Evolutionary conservation across 2,113 vertebrate species (phyloP).

Genomic region (Anoura caudifer): DNA sequence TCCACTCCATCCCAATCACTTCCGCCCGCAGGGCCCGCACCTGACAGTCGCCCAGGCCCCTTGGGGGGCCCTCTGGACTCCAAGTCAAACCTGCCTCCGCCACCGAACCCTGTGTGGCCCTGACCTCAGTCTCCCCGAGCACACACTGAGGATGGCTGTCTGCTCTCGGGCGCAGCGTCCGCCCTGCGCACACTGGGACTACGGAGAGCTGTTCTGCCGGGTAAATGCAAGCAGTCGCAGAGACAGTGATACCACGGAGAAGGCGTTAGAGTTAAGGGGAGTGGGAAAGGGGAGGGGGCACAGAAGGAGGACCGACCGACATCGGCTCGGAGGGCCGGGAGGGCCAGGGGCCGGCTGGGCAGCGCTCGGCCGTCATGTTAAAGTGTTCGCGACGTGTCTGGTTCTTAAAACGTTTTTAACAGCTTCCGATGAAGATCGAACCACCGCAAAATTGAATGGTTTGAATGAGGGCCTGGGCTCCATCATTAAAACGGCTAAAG

Average conservation of each 20-base stretch:
- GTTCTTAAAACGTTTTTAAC: neutral
- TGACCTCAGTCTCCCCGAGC: fast-evolving
- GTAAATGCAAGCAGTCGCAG: fast-evolving
- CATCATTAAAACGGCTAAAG: neutral
- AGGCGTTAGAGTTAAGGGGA: fast-evolving
- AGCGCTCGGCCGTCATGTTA: fast-evolving
- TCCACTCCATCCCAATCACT: fast-evolving
- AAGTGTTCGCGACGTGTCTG: neutral
- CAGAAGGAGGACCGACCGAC: fast-evolving
- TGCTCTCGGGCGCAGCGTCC: fast-evolving
- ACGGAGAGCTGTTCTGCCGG: fast-evolving
- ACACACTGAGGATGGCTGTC: fast-evolving
- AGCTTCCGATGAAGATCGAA: neutral
- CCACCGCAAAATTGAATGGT: neutral
- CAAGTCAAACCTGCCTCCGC: neutral
- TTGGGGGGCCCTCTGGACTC: neutral
- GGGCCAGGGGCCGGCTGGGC: fast-evolving
- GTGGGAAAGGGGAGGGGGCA: fast-evolving
- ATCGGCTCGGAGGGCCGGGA: fast-evolving
- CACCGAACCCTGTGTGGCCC: too few species aligned
- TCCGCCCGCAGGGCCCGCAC: fast-evolving
- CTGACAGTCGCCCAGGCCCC: fast-evolving
- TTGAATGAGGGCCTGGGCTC: too few species aligned
- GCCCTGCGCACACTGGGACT: fast-evolving
- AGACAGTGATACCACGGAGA: fast-evolving